Base-by-base conservation (phyloP, 2,113 vertebrate species). In the Zeus faber region DNA sequence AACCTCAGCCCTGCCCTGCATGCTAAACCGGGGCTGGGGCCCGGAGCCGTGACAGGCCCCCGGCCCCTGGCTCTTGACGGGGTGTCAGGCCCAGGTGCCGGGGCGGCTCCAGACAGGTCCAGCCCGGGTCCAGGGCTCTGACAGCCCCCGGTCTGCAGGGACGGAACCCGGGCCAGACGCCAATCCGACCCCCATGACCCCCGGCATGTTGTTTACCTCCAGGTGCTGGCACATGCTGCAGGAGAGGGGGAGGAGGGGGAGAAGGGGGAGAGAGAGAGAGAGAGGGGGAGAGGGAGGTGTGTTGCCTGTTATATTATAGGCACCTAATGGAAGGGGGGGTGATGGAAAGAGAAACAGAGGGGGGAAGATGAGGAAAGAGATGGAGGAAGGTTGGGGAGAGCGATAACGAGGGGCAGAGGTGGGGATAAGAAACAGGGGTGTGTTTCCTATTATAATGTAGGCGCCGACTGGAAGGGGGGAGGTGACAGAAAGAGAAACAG, bases 171-270 rank as follows among this genome's bases (percentile, higher is more conserved):
- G 54, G 58, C 63, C 79, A 84, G 70, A 59, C 80, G 67, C 72
- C 63, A 54, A 40, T 63, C 70, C 87, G 87, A 89, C 88, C 88
- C 60, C 16, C 61, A 62, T 65, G 39, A 77, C 73, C 84, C 82
- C 48, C 77, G 81, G 55, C 53, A 72, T 49, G 65, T 65, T 89
- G 50, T 68, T 90, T 91, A 88, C 75, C 71, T 86, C 87, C 49
- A 45, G 24, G 25, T 83, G 75, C 72, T 72, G 83, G 68, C 80
- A 89, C 79, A 54, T 79, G 72, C 80, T 77, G 61, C 73, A 5
- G 13, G 48, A 20, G 17, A 11, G 48, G 17, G 13, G 29, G 29
- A 46, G 31, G 23, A 40, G 20, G 20, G 41, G 17, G 6, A 24
- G 9, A 9, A 2, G 48, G 17, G 13, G 29, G 24, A 40, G 31